A percentile compares a stretch with the other conserved stretches of the same genome.
Conservation (phyloP, 2,113 vertebrate species). For the Cololabis saira region DNA sequence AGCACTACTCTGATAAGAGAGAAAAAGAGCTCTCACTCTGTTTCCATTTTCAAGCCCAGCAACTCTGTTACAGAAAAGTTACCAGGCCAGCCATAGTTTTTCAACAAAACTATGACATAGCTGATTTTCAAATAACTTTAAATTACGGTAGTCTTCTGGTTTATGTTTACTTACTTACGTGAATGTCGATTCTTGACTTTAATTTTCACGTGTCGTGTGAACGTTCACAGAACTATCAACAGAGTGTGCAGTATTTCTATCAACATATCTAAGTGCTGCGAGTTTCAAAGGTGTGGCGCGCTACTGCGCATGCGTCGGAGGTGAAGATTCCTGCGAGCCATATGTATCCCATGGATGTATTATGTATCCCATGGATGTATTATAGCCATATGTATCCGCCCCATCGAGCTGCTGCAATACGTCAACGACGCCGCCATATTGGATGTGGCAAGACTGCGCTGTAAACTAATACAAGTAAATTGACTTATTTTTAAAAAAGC, state of each 20-base stretch:
- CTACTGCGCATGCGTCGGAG: slow-evolving; percentile 48
- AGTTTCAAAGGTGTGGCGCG: not conserved
- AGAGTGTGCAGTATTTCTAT: fast-evolving
- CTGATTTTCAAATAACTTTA: no score
- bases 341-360: no score
- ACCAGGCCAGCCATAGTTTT: not conserved
- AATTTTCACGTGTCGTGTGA: no score
- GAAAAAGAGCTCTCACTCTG: slow-evolving; percentile 18
- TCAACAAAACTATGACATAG: no score
- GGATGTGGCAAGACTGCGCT: no score
- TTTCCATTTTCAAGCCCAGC: not conserved
- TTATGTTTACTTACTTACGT: not conserved
- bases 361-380: no score
- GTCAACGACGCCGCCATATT: no score
- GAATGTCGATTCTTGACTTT: fast-evolving
- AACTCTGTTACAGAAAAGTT: not conserved
- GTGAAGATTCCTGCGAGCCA: not conserved
- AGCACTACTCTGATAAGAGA: not conserved
- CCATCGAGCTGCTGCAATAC: no score
- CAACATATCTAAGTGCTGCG: not conserved
- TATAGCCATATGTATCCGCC: no score
- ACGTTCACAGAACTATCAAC: not conserved
- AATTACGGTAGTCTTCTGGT: not conserved
- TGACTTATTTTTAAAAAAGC: no score
- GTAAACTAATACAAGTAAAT: no score